Evolutionary conservation across 37 sponge, comb jelly and placozoan genomes (phyloP), one percentile per base, ranked within the genome.

Genomic region (Petrosia ficiformis): DNA sequence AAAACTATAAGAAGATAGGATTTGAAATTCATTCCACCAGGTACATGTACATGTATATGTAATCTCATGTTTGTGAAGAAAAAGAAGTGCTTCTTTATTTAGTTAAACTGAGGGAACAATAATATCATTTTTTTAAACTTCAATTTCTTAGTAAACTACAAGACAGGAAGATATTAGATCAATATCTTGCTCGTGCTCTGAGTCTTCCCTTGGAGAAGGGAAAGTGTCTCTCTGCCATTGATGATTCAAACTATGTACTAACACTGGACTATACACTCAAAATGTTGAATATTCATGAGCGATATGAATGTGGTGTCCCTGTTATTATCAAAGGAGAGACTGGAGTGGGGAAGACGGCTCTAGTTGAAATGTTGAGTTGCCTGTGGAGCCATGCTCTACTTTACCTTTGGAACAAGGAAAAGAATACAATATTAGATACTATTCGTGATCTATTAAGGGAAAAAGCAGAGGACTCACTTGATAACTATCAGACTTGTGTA

Each of bases 301-400:
- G 87, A 19, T 66, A 77, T 25, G 80, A 82, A 75, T 88, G 89
- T 82, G 80, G 90, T 14, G 72, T 92, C 6, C 96, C 96, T 14
- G 96, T 95, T 24, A 87, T 95, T 69, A 92, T 95, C 36, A 93
- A 92, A 61, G 96, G 96, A 52, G 96, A 95, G 75, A 95, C 96
- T 71, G 96, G 96, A 19, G 96, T 95, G 57, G 96, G 96, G 26
- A 95, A 95, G 81, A 95, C 96, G 19, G 85, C 85, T 39, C 81
- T 95, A 44, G 65, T 95, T 2, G 86, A 95, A 61, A 91, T 95
- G 89, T 60, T 95, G 75, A 83, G 88, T n/a, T 79, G 73, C 28
- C 76, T 95, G 25, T 95, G 92, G 96, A 95, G 85, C 58, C 70
- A 77, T 37, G 80, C 90, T 6, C 58, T 90, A 28, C 67, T 85